A percentile compares a stretch with the other conserved stretches of the same genome.
Evolutionary conservation across 2,888 invertebrate genomes (phyloP).

Genomic region (Apodemia duryi): DNA sequence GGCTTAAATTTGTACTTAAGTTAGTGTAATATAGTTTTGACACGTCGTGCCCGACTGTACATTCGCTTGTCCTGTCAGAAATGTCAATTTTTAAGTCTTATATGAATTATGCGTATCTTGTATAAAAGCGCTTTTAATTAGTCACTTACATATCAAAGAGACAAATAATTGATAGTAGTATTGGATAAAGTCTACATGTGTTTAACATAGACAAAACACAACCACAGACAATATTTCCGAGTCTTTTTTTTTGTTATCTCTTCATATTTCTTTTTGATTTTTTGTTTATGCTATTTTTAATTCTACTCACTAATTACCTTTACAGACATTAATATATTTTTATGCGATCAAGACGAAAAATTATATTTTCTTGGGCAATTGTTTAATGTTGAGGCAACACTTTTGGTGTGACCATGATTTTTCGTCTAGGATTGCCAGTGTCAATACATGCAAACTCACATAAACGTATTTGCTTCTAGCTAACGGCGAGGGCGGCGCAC

Average conservation of each 20-base stretch:
- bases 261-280: slow-evolving; percentile 21
- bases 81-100: slow-evolving; percentile 45
- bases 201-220: slow-evolving; percentile 24
- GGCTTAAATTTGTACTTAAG: slow-evolving; percentile 45
- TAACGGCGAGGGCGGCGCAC: slow-evolving; percentile 68
- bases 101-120: slow-evolving; percentile 32
- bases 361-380: background rate
- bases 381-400: background rate
- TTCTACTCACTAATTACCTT: slow-evolving; percentile 20
- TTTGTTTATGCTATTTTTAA: slow-evolving; percentile 23
- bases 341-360: slow-evolving; percentile 28
- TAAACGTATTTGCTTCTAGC: slow-evolving; percentile 73
- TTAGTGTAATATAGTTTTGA: slow-evolving; percentile 34
- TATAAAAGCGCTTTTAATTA: slow-evolving; percentile 46
- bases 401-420: slow-evolving; percentile 18
- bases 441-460: slow-evolving; percentile 58
- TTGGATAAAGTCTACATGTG: slow-evolving; percentile 24
- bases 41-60: slow-evolving; percentile 54
- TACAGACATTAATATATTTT: slow-evolving; percentile 26
- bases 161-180: slow-evolving; percentile 57
- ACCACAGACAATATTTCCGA: slow-evolving; percentile 38
- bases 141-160: slow-evolving; percentile 64
- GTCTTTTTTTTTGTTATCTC: slow-evolving; percentile 17
- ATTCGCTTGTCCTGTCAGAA: slow-evolving; percentile 34
- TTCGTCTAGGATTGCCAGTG: slow-evolving; percentile 31